phyloP scores from a whole-genome alignment of 2,113 vertebrate species.

The Plestiodon gilberti region DNA sequence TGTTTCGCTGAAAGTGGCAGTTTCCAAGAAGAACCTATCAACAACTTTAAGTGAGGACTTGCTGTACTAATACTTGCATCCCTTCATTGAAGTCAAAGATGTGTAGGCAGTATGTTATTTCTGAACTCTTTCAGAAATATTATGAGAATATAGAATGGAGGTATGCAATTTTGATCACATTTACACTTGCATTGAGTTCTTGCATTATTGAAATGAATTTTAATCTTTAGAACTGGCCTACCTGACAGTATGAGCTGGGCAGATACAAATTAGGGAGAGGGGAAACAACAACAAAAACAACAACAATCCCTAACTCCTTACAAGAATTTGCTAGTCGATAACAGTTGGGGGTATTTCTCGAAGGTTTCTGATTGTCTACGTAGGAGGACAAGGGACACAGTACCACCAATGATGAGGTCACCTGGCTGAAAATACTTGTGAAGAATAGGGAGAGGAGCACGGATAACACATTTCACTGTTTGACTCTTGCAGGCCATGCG shows the following conservation, averaged over 20 bases:
- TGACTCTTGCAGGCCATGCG: neutral
- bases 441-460: neutral
- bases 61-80: too few species aligned
- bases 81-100: neutral
- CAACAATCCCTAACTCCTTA: neutral
- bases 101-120: neutral
- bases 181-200: too few species aligned
- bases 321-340: neutral
- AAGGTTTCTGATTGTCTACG: neutral
- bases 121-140: neutral
- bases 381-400: neutral
- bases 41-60: too few species aligned
- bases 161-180: neutral
- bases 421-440: neutral
- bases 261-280: neutral
- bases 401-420: neutral
- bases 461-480: neutral
- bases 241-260: neutral
- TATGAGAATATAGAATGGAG: neutral
- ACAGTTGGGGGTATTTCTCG: neutral
- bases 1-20: too few species aligned
- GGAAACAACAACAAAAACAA: neutral
- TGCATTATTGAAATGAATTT: neutral
- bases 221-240: neutral
- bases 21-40: too few species aligned